Evolutionary conservation across 1,140 invertebrate genomes (phyloP).

Genomic region (Drosophila simulans): DNA sequence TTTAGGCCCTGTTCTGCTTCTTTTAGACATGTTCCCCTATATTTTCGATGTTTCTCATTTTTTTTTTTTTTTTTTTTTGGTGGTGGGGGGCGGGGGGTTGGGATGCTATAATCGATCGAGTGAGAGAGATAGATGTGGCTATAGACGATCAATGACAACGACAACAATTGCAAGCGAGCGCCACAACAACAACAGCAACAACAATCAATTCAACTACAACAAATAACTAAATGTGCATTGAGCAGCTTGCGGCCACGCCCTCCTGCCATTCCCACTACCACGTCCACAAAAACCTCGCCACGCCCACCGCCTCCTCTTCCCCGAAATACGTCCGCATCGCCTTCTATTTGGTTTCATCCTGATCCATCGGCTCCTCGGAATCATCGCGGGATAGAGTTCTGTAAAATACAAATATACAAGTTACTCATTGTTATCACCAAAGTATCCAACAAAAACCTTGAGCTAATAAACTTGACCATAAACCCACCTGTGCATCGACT

Average conservation of each 20-base stretch:
- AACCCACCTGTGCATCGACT: conserved; percentile 85
- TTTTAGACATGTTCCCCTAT: not conserved
- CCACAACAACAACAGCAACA: conserved; percentile 49
- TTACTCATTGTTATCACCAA: not conserved
- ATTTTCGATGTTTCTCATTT: conserved; percentile 26
- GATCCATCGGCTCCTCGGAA: conserved; percentile 93
- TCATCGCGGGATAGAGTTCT: conserved; percentile 88
- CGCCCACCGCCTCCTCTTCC: not conserved
- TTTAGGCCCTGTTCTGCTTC: conserved; percentile 64
- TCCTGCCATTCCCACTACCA: conserved; percentile 2
- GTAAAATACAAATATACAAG: not conserved
- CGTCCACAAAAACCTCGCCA: not conserved
- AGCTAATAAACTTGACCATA: not conserved
- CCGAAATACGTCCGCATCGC: conserved; percentile 4
- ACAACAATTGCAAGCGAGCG: conserved; percentile 52
- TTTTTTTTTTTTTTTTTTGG: not conserved
- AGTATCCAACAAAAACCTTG: too few relatives aligned
- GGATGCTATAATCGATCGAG: conserved; percentile 1
- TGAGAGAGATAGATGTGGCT: conserved; percentile 15
- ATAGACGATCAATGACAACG: conserved; percentile 57
- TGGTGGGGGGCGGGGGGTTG: not conserved
- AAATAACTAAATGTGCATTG: conserved; percentile 76
- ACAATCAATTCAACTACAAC: conserved; percentile 46
- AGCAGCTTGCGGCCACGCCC: conserved; percentile 43
- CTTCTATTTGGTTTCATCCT: conserved; percentile 86